These are phyloP conservation scores for Enoplolaimus lenunculus DNA, from an alignment of 2,888 invertebrate genomes.

Conservation along the genomic window DNA sequence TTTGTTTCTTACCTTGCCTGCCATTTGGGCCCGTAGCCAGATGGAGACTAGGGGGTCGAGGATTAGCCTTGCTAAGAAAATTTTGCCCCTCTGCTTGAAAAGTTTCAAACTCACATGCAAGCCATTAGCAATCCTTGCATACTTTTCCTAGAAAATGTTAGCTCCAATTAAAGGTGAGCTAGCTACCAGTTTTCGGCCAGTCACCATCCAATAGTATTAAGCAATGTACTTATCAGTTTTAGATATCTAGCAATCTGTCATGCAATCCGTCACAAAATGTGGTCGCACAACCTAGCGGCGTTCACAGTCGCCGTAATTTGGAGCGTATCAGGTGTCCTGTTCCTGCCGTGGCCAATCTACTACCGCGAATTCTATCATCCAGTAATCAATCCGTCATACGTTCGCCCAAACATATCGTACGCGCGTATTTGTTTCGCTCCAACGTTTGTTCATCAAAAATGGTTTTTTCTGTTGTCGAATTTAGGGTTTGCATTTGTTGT, in stretches of 20 bases:
- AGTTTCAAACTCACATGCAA: no score
- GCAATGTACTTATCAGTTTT: no score
- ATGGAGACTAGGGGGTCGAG: no score
- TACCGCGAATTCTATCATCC: slow-evolving; percentile 31
- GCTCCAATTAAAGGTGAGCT: no score
- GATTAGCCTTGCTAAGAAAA: no score
- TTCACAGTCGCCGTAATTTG: slow-evolving; percentile 33
- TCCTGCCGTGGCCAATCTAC: slow-evolving; percentile 33
- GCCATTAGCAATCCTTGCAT: no score
- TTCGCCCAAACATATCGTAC: background rate
- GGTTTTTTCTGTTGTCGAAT: slow-evolving; percentile 32
- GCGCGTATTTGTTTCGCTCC: slow-evolving; percentile 7
- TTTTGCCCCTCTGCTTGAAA: no score
- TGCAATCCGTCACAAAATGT: slow-evolving; percentile 32
- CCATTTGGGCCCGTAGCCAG: no score
- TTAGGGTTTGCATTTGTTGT: slow-evolving; percentile 35
- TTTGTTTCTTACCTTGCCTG: no score
- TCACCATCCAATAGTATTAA: no score
- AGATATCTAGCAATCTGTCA: slow-evolving; percentile 37
- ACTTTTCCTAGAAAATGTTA: no score
- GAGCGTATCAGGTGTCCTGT: slow-evolving; percentile 32
- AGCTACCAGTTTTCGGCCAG: no score
- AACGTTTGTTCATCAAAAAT: background rate
- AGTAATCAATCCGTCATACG: background rate
- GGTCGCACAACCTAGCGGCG: slow-evolving; percentile 14